phyloP scores from a whole-genome alignment of 2,113 vertebrate genomes.

The pig (Sus scrofa) region DNA sequence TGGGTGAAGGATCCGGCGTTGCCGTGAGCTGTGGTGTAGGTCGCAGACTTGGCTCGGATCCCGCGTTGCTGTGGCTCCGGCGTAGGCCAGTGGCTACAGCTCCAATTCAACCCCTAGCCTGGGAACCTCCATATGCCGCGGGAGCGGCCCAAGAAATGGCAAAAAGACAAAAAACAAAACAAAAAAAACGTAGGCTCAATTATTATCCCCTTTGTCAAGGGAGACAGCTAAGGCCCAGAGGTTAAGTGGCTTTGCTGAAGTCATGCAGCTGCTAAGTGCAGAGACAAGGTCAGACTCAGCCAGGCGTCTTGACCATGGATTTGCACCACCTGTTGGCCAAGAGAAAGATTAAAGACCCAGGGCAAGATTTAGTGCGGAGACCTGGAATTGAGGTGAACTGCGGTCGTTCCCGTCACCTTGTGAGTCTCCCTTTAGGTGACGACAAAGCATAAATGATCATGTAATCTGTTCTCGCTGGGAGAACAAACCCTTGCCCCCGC shows the following conservation, averaged over 20 bases:
- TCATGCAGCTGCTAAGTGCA: not conserved
- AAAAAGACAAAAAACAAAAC: too few relatives aligned
- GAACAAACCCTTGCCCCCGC: not conserved
- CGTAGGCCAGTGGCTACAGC: too few relatives aligned
- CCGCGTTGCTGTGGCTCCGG: too few relatives aligned
- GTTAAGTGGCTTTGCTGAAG: not conserved
- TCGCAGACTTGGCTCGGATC: too few relatives aligned
- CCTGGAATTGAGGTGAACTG: not conserved
- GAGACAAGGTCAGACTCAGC: not conserved
- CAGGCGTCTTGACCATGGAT: not conserved
- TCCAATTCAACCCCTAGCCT: too few relatives aligned
- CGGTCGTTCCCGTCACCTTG: not conserved
- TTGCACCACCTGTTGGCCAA: not conserved
- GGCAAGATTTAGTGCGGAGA: not conserved
- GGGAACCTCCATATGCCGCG: too few relatives aligned
- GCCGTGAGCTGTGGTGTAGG: too few relatives aligned
- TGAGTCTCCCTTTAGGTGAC: slow-evolving; percentile 5
- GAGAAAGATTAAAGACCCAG: not conserved
- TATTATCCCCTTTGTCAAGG: not conserved
- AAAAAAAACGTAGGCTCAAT: not conserved
- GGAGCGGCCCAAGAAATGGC: too few relatives aligned
- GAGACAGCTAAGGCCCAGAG: not conserved
- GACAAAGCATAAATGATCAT: not conserved
- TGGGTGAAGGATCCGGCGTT: too few relatives aligned
- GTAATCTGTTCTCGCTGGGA: not conserved